Evolutionary conservation across 2,888 invertebrate genomes (phyloP).

Genomic region (Nemotelus pantherinus): DNA sequence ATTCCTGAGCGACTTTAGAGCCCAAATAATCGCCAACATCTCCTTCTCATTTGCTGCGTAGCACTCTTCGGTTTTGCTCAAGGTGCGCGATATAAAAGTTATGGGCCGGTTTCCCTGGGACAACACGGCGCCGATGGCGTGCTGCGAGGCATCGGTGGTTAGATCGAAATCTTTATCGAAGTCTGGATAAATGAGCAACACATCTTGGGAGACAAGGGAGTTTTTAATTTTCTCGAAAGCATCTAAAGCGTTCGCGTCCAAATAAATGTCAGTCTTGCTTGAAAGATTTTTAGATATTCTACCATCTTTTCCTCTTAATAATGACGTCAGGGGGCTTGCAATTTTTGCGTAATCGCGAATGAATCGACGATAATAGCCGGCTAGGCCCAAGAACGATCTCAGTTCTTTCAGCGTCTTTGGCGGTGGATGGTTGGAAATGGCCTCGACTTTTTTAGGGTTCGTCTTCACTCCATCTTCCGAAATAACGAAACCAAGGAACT

Average conservation of each 20-base stretch:
- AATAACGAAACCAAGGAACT: too few relatives aligned
- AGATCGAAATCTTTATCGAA: not conserved
- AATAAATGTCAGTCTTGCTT: not conserved
- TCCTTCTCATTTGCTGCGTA: constrained; percentile 3
- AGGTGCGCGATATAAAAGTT: constrained; percentile 18
- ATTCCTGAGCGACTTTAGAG: constrained; percentile 13
- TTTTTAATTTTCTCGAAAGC: constrained; percentile 26
- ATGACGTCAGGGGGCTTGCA: not conserved
- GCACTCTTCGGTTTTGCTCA: constrained; percentile 10
- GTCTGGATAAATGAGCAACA: not conserved
- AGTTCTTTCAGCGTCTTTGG: too few relatives aligned
- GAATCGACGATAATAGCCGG: too few relatives aligned
- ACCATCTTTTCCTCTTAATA: constrained; percentile 46
- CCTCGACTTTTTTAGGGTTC: too few relatives aligned
- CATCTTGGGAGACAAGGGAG: not conserved
- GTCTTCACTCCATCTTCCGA: too few relatives aligned
- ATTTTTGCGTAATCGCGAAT: too few relatives aligned
- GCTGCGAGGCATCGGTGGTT: not conserved
- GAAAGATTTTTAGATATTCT: not conserved
- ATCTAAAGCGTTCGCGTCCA: not conserved
- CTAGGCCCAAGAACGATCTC: too few relatives aligned
- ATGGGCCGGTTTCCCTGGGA: constrained; percentile 5
- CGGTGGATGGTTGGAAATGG: too few relatives aligned
- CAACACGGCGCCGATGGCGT: constrained; percentile 15
- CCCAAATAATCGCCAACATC: constrained; percentile 2